Conservation (phyloP, 2,113 vertebrate species). For the Helogale parvula region DNA sequence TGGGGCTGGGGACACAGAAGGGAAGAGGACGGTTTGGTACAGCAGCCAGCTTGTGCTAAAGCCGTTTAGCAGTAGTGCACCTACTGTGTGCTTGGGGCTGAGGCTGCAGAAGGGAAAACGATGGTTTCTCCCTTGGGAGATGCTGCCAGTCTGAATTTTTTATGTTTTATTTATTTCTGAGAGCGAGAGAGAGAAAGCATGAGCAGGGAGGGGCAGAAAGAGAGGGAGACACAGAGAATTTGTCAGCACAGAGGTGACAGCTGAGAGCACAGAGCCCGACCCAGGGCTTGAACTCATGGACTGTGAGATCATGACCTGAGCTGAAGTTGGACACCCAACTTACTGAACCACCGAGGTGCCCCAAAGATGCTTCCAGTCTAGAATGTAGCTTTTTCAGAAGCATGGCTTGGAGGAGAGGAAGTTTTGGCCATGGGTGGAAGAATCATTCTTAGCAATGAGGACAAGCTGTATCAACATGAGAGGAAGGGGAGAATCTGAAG, state of each 20-base stretch:
- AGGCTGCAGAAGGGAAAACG: background rate
- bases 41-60: background rate
- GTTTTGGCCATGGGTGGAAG: background rate
- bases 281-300: too few relatives aligned
- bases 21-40: background rate
- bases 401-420: background rate
- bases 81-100: background rate
- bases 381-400: background rate
- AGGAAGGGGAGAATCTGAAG: background rate
- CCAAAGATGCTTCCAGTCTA: background rate
- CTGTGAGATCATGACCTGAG: too few relatives aligned
- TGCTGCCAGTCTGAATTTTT: too few relatives aligned
- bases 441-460: background rate
- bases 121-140: background rate
- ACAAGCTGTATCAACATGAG: background rate
- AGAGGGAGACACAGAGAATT: too few relatives aligned
- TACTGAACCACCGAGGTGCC: too few relatives aligned
- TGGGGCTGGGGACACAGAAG: background rate
- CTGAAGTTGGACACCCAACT: too few relatives aligned
- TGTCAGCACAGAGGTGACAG: too few relatives aligned
- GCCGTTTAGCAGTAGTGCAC: too few relatives aligned
- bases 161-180: too few relatives aligned
- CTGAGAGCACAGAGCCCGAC: too few relatives aligned
- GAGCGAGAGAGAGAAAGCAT: too few relatives aligned
- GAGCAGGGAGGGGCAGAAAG: too few relatives aligned